These are phyloP conservation scores for Mesocentrotus franciscanus DNA, from an alignment of 53 echinoderm and acorn worm species.

Conservation along the genomic window DNA sequence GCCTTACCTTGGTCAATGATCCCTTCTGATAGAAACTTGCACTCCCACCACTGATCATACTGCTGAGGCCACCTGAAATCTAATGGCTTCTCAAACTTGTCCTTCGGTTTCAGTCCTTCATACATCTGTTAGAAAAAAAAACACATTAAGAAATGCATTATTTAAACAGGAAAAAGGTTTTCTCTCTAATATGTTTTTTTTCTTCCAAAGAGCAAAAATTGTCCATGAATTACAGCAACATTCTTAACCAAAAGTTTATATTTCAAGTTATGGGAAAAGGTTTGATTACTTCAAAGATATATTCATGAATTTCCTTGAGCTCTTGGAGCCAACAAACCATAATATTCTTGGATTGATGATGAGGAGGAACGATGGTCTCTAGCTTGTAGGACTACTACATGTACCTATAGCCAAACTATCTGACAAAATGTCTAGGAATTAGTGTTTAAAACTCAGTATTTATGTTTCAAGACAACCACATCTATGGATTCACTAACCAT, in stretches of 20 bases:
- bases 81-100: constrained; percentile 80
- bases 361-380: no score
- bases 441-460: no score
- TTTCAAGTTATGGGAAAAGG: neutral
- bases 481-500: no score
- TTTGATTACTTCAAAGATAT: no score
- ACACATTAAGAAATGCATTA: neutral
- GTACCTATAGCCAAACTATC: no score
- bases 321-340: no score
- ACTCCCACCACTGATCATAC: constrained; percentile 99
- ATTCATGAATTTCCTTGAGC: no score
- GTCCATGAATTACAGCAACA: neutral
- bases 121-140: constrained; percentile 75
- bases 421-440: no score
- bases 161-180: neutral
- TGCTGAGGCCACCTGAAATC: constrained; percentile 97
- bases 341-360: no score
- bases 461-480: no score
- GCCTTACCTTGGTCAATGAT: constrained; percentile 84
- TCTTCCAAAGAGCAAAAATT: neutral
- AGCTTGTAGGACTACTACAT: no score
- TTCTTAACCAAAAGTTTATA: neutral
- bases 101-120: constrained; percentile 95
- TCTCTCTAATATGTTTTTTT: neutral
- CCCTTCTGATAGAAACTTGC: constrained; percentile 98